phyloP scores from a whole-genome alignment of 1,140 invertebrate species.

The Pectinophora gossypiella region DNA sequence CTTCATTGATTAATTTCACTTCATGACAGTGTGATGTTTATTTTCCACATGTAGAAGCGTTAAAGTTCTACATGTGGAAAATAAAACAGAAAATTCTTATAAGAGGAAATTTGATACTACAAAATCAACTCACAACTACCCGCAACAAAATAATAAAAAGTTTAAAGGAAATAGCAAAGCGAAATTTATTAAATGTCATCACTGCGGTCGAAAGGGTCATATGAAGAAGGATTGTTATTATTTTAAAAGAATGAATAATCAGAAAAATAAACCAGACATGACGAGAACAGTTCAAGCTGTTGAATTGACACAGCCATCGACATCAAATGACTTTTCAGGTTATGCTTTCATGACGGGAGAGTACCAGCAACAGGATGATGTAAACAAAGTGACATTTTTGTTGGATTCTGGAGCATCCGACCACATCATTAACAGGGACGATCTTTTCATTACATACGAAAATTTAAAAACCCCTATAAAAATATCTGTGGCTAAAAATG shows the following conservation, averaged over 20 bases:
- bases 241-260: slow-evolving; percentile 15
- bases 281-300: slow-evolving; percentile 6
- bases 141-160: too few relatives aligned
- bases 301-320: neutral
- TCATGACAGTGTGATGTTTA: too few relatives aligned
- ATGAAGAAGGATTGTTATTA: slow-evolving; percentile 27
- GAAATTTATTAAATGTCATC: slow-evolving; percentile 20
- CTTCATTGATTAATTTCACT: slow-evolving; percentile 23
- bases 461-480: slow-evolving; percentile 15
- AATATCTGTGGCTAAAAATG: slow-evolving; percentile 31
- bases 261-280: neutral
- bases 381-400: neutral
- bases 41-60: too few relatives aligned
- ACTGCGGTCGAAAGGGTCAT: slow-evolving; percentile 32
- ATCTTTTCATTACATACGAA: slow-evolving; percentile 25
- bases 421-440: slow-evolving; percentile 36
- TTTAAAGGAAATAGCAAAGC: neutral
- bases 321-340: slow-evolving; percentile 2
- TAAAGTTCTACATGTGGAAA: slow-evolving; percentile 27
- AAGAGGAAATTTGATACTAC: neutral
- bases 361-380: neutral
- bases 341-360: neutral
- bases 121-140: neutral
- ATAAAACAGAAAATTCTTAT: neutral
- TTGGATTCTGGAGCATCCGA: slow-evolving; percentile 7